phyloP scores from a whole-genome alignment of 92 coral and sea anemone species.

The Blastomussa wellsi region DNA sequence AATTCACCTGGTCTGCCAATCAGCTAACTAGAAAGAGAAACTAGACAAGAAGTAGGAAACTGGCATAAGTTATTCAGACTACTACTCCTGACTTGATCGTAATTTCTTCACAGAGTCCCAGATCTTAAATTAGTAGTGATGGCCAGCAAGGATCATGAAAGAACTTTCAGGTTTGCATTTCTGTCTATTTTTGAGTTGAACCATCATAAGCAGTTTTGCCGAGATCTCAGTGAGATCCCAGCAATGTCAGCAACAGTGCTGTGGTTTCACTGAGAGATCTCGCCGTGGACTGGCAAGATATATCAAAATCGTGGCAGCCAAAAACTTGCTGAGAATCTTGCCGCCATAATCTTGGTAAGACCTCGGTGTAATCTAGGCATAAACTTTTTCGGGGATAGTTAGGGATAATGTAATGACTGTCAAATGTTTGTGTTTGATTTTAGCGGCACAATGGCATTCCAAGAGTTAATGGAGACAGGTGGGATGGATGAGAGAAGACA shows the following conservation, averaged over 20 bases:
- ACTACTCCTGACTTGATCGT: background rate
- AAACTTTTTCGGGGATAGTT: no score
- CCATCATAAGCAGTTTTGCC: no score
- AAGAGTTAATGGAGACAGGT: conserved; percentile 77
- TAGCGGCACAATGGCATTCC: conserved; percentile 87
- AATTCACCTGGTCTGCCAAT: background rate
- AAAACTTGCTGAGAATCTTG: no score
- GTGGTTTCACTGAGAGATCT: no score
- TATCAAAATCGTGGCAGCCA: no score
- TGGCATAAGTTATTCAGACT: background rate
- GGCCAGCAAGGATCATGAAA: conserved; percentile 57
- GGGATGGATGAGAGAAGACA: conserved; percentile 64
- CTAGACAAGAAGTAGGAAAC: background rate
- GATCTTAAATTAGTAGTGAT: conserved; percentile 73
- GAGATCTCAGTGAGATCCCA: no score
- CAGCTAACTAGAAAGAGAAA: background rate
- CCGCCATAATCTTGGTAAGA: no score
- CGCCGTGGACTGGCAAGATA: no score
- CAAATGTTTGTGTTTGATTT: conserved; percentile 1
- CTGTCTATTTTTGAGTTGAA: background rate
- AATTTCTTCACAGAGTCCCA: conserved; percentile 62
- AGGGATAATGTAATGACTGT: background rate
- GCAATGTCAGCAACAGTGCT: no score
- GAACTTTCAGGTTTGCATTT: conserved; percentile 56
- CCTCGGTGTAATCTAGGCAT: no score